A percentile compares a stretch with the other conserved stretches of the same genome.
Evolutionary conservation across 2,113 vertebrate genomes (phyloP).

Genomic region (Silurus glanis): DNA sequence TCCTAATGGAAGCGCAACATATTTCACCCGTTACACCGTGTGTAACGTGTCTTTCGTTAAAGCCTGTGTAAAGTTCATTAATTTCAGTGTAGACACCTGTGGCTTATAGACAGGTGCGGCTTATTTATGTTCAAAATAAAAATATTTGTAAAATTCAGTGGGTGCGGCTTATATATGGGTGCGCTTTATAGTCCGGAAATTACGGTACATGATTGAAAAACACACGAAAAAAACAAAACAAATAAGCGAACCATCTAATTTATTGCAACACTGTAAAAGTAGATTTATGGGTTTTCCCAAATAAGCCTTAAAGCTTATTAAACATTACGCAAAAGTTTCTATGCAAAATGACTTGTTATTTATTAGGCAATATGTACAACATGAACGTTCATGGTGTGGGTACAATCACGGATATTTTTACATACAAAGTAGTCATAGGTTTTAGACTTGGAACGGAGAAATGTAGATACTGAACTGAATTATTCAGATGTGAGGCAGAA

Average conservation of each 20-base stretch:
- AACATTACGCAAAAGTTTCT: not conserved
- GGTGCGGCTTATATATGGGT: too few relatives aligned
- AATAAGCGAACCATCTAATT: not conserved
- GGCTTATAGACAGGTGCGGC: too few relatives aligned
- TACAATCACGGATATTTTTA: not conserved
- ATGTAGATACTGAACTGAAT: not conserved
- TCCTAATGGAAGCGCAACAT: too few relatives aligned
- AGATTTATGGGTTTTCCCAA: not conserved
- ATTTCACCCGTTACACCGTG: too few relatives aligned
- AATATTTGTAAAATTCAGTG: too few relatives aligned
- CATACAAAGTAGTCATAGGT: not conserved
- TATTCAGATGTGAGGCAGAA: not conserved
- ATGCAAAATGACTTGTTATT: not conserved
- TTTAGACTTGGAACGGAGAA: not conserved
- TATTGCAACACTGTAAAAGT: not conserved
- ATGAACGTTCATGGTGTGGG: not conserved
- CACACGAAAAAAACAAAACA: not conserved
- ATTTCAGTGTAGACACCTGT: too few relatives aligned
- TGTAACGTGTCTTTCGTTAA: too few relatives aligned
- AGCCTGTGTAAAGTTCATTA: too few relatives aligned
- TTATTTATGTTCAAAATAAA: too few relatives aligned
- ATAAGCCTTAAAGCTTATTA: not conserved
- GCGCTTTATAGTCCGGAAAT: not conserved
- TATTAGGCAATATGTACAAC: not conserved
- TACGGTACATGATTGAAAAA: too few relatives aligned